Evolutionary conservation across 2,797 vertebrate species (phyloP).

Genomic region (Ispidina picta): DNA sequence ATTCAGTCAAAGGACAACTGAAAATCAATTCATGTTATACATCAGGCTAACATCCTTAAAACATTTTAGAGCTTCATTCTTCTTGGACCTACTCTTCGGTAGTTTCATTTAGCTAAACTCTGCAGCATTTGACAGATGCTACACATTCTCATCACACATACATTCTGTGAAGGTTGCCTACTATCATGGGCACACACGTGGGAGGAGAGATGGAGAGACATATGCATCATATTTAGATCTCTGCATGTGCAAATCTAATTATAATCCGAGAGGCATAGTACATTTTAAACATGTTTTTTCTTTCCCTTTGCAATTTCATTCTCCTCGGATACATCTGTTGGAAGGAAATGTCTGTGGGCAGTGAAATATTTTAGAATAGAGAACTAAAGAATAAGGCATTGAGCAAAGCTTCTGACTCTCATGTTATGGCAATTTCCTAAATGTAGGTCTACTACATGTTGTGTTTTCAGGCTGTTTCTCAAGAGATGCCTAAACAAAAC

Average conservation of each 20-base stretch:
- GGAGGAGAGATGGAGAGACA: slow-evolving; percentile 33
- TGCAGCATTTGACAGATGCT: slow-evolving; percentile 54
- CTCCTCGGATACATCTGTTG: not conserved
- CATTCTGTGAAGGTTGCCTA: slow-evolving; percentile 67
- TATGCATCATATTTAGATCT: slow-evolving; percentile 57
- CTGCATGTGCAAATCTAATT: slow-evolving; percentile 61
- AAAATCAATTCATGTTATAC: not conserved
- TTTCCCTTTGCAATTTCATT: not conserved
- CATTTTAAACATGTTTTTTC: slow-evolving; percentile 9
- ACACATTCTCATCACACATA: slow-evolving; percentile 40
- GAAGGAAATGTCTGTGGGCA: slow-evolving; percentile 11
- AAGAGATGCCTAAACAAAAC: not conserved
- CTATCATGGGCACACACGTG: slow-evolving; percentile 61
- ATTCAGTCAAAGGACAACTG: not conserved
- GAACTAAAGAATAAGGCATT: not conserved
- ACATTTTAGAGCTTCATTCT: not conserved
- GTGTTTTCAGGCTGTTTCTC: not conserved
- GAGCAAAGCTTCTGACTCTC: not conserved
- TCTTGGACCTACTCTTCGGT: slow-evolving; percentile 13
- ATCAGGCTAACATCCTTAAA: not conserved
- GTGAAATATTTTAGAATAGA: slow-evolving; percentile 6
- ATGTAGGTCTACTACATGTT: not conserved
- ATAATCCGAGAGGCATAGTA: slow-evolving; percentile 58
- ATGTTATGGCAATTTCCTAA: not conserved
- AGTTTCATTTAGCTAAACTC: slow-evolving; percentile 50